phyloP scores from a whole-genome alignment of 1,140 invertebrate genomes.

The Periplaneta americana region DNA sequence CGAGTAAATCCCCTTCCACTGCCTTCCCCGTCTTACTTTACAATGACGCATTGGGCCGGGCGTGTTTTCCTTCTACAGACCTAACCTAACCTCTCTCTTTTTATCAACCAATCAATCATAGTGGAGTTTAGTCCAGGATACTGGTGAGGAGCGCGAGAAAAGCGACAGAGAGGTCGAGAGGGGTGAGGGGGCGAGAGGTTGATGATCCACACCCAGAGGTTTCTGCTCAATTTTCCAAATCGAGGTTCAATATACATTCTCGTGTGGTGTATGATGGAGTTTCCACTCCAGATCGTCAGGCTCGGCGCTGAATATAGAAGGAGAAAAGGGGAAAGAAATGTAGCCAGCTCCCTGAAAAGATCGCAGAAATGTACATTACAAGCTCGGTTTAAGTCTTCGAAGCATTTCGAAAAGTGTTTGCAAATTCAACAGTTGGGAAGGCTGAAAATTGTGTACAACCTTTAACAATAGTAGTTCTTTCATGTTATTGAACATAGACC shows the following conservation, averaged over 20 bases:
- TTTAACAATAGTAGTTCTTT: too few species aligned
- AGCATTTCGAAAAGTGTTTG: too few species aligned
- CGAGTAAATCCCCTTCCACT: neutral
- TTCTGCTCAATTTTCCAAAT: constrained; percentile 11
- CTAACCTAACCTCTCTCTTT: neutral
- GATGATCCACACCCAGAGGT: constrained; percentile 1
- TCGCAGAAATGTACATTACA: neutral
- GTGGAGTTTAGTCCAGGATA: constrained; percentile 1
- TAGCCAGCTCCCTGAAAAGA: neutral
- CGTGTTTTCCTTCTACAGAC: constrained; percentile 4
- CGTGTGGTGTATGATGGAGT: neutral
- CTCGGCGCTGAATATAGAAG: neutral
- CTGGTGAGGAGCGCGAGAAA: neutral
- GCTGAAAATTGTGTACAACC: too few species aligned
- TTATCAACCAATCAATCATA: constrained; percentile 12
- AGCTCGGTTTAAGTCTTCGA: too few species aligned
- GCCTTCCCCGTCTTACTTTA: neutral
- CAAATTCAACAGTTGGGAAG: too few species aligned
- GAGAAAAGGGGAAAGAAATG: neutral
- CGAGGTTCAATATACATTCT: neutral
- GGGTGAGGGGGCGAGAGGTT: neutral
- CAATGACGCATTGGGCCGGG: neutral
- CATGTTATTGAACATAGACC: too few species aligned
- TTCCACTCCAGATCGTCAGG: neutral
- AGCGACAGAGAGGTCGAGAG: neutral